Percentiles rank a stretch among this genome's conserved stretches.
Conservation (phyloP, 2,888 invertebrate genomes). For the Trimorus sp. region DNA sequence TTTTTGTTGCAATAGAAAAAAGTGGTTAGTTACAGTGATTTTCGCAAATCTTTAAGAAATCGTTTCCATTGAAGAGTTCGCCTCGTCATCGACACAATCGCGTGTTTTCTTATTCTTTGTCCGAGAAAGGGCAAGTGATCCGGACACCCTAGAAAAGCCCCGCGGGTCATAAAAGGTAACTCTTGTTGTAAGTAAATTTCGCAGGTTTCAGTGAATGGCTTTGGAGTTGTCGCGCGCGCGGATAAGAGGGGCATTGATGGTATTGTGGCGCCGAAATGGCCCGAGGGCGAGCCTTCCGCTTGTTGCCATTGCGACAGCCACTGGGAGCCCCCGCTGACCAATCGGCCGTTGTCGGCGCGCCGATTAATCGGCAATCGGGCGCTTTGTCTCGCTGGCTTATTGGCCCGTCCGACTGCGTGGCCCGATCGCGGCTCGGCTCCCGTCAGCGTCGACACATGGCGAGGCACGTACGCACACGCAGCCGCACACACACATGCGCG, state of each 20-base stretch:
- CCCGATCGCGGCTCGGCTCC: too few relatives aligned
- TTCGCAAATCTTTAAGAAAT: too few relatives aligned
- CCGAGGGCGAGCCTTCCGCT: conserved; percentile 78
- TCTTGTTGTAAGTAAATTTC: conserved; percentile 79
- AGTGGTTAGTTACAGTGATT: too few relatives aligned
- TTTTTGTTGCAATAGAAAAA: too few relatives aligned
- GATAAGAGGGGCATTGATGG: conserved; percentile 76
- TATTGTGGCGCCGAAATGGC: conserved; percentile 76
- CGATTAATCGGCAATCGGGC: not conserved
- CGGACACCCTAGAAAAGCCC: conserved; percentile 73
- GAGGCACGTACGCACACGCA: too few relatives aligned
- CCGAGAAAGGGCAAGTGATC: conserved; percentile 71
- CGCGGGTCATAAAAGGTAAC: conserved; percentile 64
- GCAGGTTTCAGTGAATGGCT: conserved; percentile 76
- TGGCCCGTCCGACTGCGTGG: too few relatives aligned
- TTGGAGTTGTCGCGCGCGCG: conserved; percentile 64
- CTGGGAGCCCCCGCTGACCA: conserved; percentile 80
- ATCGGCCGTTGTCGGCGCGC: conserved; percentile 79
- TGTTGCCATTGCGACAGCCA: conserved; percentile 78
- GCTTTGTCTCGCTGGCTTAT: too few relatives aligned
- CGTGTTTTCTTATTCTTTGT: conserved; percentile 15
- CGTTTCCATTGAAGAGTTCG: too few relatives aligned
- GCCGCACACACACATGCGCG: too few relatives aligned
- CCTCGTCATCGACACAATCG: conserved; percentile 24
- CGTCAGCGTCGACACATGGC: too few relatives aligned